Conservation (phyloP, 2,888 invertebrate genomes). For the Phlogophora meticulosa region DNA sequence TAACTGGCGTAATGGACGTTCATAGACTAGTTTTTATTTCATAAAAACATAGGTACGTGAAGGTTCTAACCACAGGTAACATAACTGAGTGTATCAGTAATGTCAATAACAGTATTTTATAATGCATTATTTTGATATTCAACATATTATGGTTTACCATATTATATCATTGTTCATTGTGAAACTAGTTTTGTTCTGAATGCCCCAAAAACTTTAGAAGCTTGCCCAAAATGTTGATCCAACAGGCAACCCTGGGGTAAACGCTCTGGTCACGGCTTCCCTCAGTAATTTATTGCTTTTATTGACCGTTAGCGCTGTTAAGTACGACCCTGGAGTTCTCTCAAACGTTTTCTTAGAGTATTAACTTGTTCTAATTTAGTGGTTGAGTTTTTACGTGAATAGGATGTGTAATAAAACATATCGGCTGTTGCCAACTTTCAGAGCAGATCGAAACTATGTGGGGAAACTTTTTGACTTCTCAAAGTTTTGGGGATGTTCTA, state of each 20-base stretch:
- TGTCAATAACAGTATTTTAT: too few relatives aligned
- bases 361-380: constrained; percentile 70
- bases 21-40: too few relatives aligned
- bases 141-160: too few relatives aligned
- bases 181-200: background rate
- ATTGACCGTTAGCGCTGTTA: constrained; percentile 77
- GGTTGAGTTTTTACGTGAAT: constrained; percentile 57
- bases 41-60: too few relatives aligned
- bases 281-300: constrained; percentile 74
- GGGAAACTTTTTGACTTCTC: constrained; percentile 24
- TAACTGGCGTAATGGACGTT: too few relatives aligned
- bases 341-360: constrained; percentile 66
- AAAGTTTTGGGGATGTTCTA: constrained; percentile 26
- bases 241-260: constrained; percentile 62
- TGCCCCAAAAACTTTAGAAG: constrained; percentile 11
- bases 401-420: constrained; percentile 58
- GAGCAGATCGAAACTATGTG: constrained; percentile 23
- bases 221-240: constrained; percentile 9
- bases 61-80: too few relatives aligned
- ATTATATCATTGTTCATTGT: too few relatives aligned
- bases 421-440: constrained; percentile 24
- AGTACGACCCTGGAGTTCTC: constrained; percentile 66
- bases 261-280: constrained; percentile 65
- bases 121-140: too few relatives aligned
- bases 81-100: too few relatives aligned